Evolutionary conservation across 35 echinoderm and acorn worm genomes (phyloP), one percentile per base, ranked within the genome.

Genomic region (Amphiura filiformis): DNA sequence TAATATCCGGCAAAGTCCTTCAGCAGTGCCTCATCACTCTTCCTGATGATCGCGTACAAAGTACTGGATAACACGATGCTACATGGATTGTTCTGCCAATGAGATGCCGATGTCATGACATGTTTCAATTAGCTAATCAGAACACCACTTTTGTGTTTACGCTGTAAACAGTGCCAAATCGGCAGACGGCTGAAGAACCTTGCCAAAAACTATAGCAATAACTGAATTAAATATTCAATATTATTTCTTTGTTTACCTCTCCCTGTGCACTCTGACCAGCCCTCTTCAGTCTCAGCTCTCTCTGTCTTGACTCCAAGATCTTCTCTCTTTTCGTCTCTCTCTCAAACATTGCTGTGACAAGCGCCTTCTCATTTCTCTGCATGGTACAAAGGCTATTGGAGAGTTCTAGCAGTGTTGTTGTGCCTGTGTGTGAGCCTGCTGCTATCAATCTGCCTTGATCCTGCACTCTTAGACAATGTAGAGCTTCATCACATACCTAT

Each of bases 331-430:
- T 98, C 20, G 92, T 94, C 78, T 98, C 96, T 89, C 96, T 81
- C 76, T 98, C 96, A 92, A 98, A 98, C 96, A 98, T 98, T 18
- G 96, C 96, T 9, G 96, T 98, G 28, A 98, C 92, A 35, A 94
- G 56, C 0, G 86, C 92, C 75, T 98, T 98, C 86, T 98, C 96
- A 38, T 98, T 98, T 26, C 96, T 91, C 79, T 98, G 96, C 92
- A 98, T 94, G 81, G 96, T 98, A 44, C 96, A 98, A 0, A 98
- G 96, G 81, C 96, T 88, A 57, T 89, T 93, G 65, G 96, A 98
- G 34, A 98, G 92, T 84, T 98, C 96, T 65, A 98, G 87, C 15
- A 98, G 83, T 0, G 96, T 98, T 31, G 96, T 98, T 39, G 96
- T 98, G 47, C 96, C 96, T 2, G 89, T 91, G 61, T 98, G 88